Evolutionary conservation across 2,888 invertebrate genomes (phyloP), one percentile per base, ranked within the genome.

Genomic region (Mesorhabditis spiculigera): DNA sequence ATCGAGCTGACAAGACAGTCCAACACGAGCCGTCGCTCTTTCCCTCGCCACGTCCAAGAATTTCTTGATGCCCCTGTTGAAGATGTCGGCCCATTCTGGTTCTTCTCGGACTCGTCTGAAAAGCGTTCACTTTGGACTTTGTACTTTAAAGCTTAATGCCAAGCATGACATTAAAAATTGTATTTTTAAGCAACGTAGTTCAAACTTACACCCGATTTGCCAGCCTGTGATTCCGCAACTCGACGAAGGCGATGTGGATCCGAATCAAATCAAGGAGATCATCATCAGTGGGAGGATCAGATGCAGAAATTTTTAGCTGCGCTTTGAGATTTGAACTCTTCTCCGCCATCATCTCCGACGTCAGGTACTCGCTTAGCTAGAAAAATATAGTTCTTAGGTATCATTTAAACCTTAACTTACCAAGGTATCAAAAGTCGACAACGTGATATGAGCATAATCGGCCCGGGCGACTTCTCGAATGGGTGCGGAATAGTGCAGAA

Each of bases 21-120:
- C 79, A 5, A 85, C 79, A 45, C 85, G 74, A 10, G 82, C 80
- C 44, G 81, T 71, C 0, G 86, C 84, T 71, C 94, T 93, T 50
- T 91, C 91, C 87, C 93, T 93, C 74, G 94, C 93, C 70, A 95
- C 90, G 81, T 91, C 91, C 82, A 95, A 88, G 94, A 95, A 95
- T 77, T 92, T 92, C 86, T 92, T 92, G 77, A 95, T 91, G 43
- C 93, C 91, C 28, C 93, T 92, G 86, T 92, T 91, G 86, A 95
- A 95, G 67, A 79, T 79, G 4, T 72, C 75, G 50, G 76, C 76
- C 78, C 79, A 81, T 43, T 80, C 80, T 4, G 74, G 69, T 62
- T 80, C 79, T 67, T 80, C 78, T 16, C 74, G 72, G 4, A 77
- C 75, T 61, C 80, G 65, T 4, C 80, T 80, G 74, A 69, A 77